Evolutionary conservation across 2,888 invertebrate genomes (phyloP).

Genomic region (Lasioglossum lativentre): DNA sequence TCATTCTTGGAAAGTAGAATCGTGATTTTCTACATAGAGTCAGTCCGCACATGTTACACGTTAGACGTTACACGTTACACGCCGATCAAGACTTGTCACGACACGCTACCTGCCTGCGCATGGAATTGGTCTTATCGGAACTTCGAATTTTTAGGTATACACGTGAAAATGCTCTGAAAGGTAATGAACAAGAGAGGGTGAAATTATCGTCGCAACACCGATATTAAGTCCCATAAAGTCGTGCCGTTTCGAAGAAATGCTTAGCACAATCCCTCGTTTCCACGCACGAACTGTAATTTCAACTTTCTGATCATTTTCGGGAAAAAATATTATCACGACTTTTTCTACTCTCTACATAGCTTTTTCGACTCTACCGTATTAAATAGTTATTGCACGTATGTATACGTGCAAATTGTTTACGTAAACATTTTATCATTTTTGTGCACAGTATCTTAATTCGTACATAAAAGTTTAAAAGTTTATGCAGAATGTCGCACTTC

Average conservation of each 20-base stretch:
- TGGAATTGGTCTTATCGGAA: slow-evolving; percentile 77
- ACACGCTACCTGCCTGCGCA: slow-evolving; percentile 55
- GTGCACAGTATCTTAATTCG: neutral
- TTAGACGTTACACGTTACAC: slow-evolving; percentile 70
- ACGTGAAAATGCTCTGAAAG: slow-evolving; percentile 36
- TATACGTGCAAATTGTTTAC: neutral
- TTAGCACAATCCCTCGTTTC: slow-evolving; percentile 66
- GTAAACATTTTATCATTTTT: neutral
- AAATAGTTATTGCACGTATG: neutral
- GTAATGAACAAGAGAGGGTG: slow-evolving; percentile 25
- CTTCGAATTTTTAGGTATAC: slow-evolving; percentile 67
- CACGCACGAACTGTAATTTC: slow-evolving; percentile 63
- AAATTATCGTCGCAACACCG: slow-evolving; percentile 80
- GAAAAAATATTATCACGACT: slow-evolving; percentile 21
- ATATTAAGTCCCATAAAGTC: slow-evolving; percentile 81
- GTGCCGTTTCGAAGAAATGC: slow-evolving; percentile 78
- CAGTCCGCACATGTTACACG: slow-evolving; percentile 72
- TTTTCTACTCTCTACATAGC: neutral
- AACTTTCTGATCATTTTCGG: slow-evolving; percentile 49
- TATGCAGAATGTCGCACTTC: neutral
- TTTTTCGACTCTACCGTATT: neutral
- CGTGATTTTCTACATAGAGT: slow-evolving; percentile 62
- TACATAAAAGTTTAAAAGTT: neutral
- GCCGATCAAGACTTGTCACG: slow-evolving; percentile 73
- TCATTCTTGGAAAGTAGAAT: slow-evolving; percentile 43